A percentile compares a stretch with the other conserved stretches of the same genome.
Evolutionary conservation across 2,797 vertebrate species (phyloP).

Genomic region (Sebastes wilsoni): DNA sequence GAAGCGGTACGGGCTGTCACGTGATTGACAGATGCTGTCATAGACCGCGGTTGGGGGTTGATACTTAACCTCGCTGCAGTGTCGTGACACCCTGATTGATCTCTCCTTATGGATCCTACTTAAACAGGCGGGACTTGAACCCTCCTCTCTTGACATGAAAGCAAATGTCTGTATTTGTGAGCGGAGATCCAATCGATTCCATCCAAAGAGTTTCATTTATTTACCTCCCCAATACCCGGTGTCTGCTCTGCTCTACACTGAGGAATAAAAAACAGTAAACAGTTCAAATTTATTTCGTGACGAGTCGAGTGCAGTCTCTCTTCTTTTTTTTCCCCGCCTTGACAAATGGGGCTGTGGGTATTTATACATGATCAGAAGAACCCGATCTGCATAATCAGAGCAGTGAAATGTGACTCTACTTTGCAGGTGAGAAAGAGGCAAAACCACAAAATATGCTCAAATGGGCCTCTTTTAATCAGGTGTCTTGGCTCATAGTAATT

Average conservation of each 20-base stretch:
- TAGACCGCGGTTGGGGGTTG: conserved; percentile 9
- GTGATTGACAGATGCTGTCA: conserved; percentile 42
- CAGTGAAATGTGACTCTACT: conserved; percentile 50
- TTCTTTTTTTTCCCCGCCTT: conserved; percentile 1
- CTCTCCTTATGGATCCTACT: conserved; percentile 37
- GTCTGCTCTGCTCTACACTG: conserved; percentile 2
- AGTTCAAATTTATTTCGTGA: conserved; percentile 28
- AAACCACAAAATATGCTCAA: conserved; percentile 30
- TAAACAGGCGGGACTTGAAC: conserved; percentile 12
- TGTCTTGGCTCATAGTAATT: conserved; percentile 27
- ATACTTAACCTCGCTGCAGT: conserved; percentile 26
- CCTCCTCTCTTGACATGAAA: conserved; percentile 41
- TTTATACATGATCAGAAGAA: conserved; percentile 42
- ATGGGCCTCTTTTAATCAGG: conserved; percentile 28
- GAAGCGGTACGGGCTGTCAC: background rate
- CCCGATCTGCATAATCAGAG: conserved; percentile 62
- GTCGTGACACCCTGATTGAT: conserved; percentile 47
- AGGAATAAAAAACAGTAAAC: conserved; percentile 37
- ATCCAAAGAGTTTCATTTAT: conserved; percentile 56
- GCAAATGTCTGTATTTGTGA: conserved; percentile 55
- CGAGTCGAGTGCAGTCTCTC: background rate
- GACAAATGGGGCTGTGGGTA: conserved; percentile 25
- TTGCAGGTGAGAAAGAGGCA: conserved; percentile 13
- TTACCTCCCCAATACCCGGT: conserved; percentile 37
- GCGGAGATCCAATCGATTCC: conserved; percentile 49